A percentile compares a stretch with the other conserved stretches of the same genome.
Evolutionary conservation across 2,888 invertebrate genomes (phyloP).

Genomic region (Saturnia pavonia): DNA sequence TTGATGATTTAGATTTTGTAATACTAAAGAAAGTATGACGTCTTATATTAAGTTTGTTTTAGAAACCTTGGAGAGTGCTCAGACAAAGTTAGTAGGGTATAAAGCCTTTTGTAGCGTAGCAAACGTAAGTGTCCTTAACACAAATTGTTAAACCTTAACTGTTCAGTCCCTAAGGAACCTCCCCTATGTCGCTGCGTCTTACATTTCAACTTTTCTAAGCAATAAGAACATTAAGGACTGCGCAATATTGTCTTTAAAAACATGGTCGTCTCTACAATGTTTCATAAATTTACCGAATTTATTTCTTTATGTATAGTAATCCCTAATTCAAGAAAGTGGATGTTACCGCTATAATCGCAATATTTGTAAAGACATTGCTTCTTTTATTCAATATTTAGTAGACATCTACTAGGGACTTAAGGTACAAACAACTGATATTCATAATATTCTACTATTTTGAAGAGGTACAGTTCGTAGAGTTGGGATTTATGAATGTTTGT

Average conservation of each 20-base stretch:
- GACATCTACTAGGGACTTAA: neutral
- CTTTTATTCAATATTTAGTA: neutral
- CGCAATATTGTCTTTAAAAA: neutral
- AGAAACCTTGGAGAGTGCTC: neutral
- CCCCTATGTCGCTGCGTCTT: neutral
- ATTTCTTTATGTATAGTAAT: neutral
- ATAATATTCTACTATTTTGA: no score
- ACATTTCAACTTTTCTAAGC: neutral
- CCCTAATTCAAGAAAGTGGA: neutral
- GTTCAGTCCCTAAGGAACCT: neutral
- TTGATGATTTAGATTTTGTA: conserved; percentile 6
- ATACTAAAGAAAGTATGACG: neutral
- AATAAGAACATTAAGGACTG: neutral
- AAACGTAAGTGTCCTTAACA: conserved; percentile 5
- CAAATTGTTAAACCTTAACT: conserved; percentile 13
- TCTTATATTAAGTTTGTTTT: neutral
- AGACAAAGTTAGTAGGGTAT: neutral
- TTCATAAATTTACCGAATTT: neutral
- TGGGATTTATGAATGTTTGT: no score
- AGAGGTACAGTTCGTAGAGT: no score
- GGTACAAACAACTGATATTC: no score
- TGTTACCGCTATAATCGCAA: neutral
- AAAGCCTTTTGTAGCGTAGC: conserved; percentile 9
- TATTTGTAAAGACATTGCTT: neutral
- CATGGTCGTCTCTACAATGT: neutral